phyloP scores from a whole-genome alignment of 2,797 vertebrate genomes.

The Ptychobarbus kaznakovi region DNA sequence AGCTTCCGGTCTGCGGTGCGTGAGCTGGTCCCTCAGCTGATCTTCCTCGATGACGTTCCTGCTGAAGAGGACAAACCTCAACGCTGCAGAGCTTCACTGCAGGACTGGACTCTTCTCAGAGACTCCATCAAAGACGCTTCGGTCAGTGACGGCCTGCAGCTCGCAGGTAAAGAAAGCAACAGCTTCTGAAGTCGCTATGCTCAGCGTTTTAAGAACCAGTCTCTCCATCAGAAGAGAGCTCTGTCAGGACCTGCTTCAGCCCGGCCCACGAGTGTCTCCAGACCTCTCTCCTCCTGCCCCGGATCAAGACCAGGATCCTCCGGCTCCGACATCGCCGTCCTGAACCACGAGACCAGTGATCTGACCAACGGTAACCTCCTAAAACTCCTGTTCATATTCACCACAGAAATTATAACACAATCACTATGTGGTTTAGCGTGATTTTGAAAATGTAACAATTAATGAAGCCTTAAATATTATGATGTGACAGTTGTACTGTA shows the following conservation, averaged over 20 bases:
- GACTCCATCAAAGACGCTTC: constrained; percentile 81
- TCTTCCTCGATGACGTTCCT: constrained; percentile 84
- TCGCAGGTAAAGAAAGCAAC: constrained; percentile 10
- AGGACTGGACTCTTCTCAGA: constrained; percentile 86
- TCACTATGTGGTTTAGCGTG: not conserved
- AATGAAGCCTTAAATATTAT: not conserved
- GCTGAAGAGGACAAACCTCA: constrained; percentile 66
- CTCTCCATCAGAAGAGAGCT: constrained; percentile 63
- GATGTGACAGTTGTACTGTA: too few relatives aligned
- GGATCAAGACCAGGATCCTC: constrained; percentile 70
- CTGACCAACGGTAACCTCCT: constrained; percentile 85
- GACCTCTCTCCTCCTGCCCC: constrained; percentile 52
- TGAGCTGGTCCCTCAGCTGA: constrained; percentile 89
- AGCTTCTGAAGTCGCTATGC: too few relatives aligned
- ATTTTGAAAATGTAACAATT: not conserved
- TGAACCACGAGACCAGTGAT: constrained; percentile 79
- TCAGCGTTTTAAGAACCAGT: constrained; percentile 15
- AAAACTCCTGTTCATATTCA: constrained; percentile 37
- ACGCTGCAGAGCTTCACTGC: constrained; percentile 66
- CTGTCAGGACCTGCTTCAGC: constrained; percentile 65
- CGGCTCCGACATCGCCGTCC: constrained; percentile 65
- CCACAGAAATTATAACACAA: too few relatives aligned
- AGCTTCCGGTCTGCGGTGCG: constrained; percentile 86
- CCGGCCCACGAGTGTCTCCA: constrained; percentile 50
- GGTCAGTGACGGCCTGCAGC: constrained; percentile 50